These are phyloP conservation scores for Neotoxoptera formosana DNA, from an alignment of 1,140 invertebrate species.

Conservation along the genomic window DNA sequence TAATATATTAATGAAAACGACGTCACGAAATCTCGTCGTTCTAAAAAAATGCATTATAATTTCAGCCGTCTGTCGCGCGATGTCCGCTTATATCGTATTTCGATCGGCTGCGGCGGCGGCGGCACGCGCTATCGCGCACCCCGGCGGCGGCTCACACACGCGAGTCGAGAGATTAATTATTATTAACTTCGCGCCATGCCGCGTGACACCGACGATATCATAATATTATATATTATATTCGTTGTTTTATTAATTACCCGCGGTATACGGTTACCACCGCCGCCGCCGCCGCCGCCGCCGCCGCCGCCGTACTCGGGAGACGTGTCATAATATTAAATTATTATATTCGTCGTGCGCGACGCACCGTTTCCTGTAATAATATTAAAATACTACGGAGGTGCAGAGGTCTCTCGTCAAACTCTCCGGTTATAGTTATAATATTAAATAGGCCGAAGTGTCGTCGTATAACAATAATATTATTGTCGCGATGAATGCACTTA, in stretches of 20 bases:
- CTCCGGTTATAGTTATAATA: background rate
- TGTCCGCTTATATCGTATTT: background rate
- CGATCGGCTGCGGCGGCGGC: background rate
- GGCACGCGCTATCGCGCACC: background rate
- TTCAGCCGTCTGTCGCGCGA: background rate
- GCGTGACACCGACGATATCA: constrained; percentile 21
- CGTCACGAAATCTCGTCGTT: background rate
- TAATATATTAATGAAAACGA: no score
- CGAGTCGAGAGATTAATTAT: constrained; percentile 36
- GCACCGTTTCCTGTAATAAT: background rate
- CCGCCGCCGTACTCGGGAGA: background rate
- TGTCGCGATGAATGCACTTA: background rate
- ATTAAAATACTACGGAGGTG: background rate
- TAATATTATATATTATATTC: no score
- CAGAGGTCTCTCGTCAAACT: background rate
- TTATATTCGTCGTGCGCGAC: background rate
- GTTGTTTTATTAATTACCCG: constrained; percentile 52
- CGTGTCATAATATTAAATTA: constrained; percentile 17
- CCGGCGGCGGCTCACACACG: background rate
- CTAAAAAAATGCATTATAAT: background rate
- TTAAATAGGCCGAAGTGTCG: no score
- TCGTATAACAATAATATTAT: background rate
- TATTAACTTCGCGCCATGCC: background rate
- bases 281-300: no score
- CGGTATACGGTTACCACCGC: background rate